Conservation (phyloP, 2,797 vertebrate genomes). For the Xenopus petersii region DNA sequence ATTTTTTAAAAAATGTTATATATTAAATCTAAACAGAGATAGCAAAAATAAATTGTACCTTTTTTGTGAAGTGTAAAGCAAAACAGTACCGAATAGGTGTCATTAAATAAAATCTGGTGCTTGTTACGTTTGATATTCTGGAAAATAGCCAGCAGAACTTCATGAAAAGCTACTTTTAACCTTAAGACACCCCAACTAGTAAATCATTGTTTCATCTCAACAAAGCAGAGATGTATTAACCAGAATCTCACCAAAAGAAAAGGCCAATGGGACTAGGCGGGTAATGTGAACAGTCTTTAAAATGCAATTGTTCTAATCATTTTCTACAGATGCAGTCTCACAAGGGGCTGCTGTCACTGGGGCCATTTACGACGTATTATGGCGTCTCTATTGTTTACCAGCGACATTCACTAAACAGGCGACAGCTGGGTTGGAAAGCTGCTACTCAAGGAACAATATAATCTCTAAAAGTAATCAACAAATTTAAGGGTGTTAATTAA, state of each 20-base stretch:
- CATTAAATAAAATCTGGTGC: neutral
- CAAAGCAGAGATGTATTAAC: slow-evolving; percentile 78
- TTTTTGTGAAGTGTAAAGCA: no score
- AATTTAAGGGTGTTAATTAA: slow-evolving; percentile 99
- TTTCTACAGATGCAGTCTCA: slow-evolving; percentile 86
- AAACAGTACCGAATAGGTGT: no score
- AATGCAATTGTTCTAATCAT: slow-evolving; percentile 97
- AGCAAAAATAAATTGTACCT: no score
- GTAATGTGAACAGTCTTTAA: slow-evolving; percentile 85
- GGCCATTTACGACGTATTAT: slow-evolving; percentile 81
- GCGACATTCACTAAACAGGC: slow-evolving; percentile 72
- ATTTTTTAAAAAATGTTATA: no score
- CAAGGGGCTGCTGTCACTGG: slow-evolving; percentile 90
- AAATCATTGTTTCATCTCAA: slow-evolving; percentile 77
- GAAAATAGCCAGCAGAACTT: slow-evolving; percentile 29
- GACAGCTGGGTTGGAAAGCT: slow-evolving; percentile 93
- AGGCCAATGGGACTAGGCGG: slow-evolving; percentile 78
- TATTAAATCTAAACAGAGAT: no score
- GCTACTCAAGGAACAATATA: slow-evolving; percentile 82
- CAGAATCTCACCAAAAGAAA: slow-evolving; percentile 70
- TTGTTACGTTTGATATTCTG: neutral
- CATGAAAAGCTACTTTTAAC: slow-evolving; percentile 58
- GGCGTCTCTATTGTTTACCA: slow-evolving; percentile 80
- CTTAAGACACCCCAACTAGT: slow-evolving; percentile 60
- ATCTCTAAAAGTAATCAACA: slow-evolving; percentile 91